Conservation (phyloP, 2,888 invertebrate genomes). For the Tricholauxania praeusta region DNA sequence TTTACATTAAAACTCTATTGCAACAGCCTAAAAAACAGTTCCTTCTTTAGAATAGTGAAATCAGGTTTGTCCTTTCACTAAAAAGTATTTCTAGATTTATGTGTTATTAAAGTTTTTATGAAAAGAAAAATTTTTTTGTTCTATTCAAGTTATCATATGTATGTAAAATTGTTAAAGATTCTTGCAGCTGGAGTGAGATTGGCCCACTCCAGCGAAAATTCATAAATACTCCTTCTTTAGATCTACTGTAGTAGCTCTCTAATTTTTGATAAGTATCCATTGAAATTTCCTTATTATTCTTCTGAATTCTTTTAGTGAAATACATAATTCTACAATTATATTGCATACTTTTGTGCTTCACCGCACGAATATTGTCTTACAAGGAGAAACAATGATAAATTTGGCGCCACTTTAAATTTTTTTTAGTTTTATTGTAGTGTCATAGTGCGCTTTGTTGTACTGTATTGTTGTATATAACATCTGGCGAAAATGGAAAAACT, state of each 20-base stretch:
- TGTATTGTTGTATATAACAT: not conserved
- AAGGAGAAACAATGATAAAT: not conserved
- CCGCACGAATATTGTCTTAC: not conserved
- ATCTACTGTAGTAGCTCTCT: not conserved
- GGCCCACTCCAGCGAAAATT: no score
- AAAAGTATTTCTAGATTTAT: no score
- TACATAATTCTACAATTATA: constrained; percentile 3
- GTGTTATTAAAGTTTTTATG: no score
- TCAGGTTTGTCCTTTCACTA: no score
- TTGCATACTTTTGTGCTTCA: not conserved
- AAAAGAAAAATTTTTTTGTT: no score
- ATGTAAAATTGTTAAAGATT: no score
- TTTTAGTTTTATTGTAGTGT: not conserved
- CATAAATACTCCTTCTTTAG: no score
- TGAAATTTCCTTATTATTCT: not conserved
- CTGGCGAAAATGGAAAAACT: constrained; percentile 8
- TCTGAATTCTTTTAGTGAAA: not conserved
- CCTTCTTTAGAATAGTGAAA: no score
- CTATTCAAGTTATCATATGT: no score
- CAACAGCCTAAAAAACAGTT: no score
- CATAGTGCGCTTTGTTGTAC: not conserved
- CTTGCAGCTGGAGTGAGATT: no score
- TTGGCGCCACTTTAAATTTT: constrained; percentile 20
- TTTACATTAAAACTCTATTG: no score
- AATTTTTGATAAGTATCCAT: not conserved